A percentile compares a stretch with the other conserved stretches of the same genome.
Evolutionary conservation across 2,113 vertebrate species (phyloP).

Genomic region (Channa maculata): DNA sequence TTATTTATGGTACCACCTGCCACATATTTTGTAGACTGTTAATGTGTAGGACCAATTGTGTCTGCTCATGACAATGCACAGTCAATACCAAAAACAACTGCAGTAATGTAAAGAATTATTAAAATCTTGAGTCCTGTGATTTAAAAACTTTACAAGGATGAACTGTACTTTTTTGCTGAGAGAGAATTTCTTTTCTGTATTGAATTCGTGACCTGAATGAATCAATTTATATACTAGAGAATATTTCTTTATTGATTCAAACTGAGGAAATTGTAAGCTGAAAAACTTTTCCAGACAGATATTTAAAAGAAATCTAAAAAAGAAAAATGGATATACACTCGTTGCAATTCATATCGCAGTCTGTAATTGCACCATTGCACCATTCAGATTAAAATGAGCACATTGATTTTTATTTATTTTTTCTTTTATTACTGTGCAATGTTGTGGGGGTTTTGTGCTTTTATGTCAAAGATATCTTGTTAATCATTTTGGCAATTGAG

Average conservation of each 20-base stretch:
- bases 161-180: background rate
- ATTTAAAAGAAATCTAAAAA: background rate
- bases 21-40: background rate
- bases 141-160: background rate
- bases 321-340: background rate
- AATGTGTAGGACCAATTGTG: background rate
- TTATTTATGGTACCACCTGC: background rate
- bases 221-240: background rate
- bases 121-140: background rate
- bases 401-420: background rate
- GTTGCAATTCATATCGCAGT: background rate
- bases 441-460: background rate
- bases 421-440: background rate
- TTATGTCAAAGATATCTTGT: constrained; percentile 6
- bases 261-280: background rate
- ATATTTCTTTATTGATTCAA: background rate
- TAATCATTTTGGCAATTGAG: constrained; percentile 25
- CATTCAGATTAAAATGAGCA: background rate
- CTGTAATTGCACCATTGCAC: background rate
- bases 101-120: background rate
- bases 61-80: background rate
- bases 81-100: too few species aligned
- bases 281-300: background rate
- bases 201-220: constrained; percentile 1
- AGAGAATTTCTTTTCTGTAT: background rate